Evolutionary conservation across 2,888 invertebrate genomes (phyloP), one percentile per base, ranked within the genome.

Genomic region (Sussaba pulchella): DNA sequence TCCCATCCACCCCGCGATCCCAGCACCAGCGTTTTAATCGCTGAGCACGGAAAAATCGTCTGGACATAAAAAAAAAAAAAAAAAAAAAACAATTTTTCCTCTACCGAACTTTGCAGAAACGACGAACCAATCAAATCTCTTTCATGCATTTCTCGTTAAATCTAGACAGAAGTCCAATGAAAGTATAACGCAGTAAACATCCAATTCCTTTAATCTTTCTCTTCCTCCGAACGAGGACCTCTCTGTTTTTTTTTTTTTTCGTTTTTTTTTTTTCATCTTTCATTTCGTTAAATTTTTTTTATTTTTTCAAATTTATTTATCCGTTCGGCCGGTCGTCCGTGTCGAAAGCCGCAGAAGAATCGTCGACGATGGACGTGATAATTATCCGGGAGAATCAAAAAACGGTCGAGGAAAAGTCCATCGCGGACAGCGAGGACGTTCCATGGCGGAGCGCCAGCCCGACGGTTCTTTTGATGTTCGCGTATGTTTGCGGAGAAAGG

Each of bases 351-450:
- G 85, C 87, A 88, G n/a, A 88, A 90, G 87, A 86, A 87, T 85
- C 83, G 71, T 77, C 72, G 52, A 78, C 54, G 85, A 90, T 88
- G 81, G 89, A 90, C 89, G 84, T 87, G 83, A 87, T 88, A 89
- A 91, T 91, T 89, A 89, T 87, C 83, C 84, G 86, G 84, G 84
- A 86, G 52, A 73, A 86, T 86, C 84, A 85, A 88, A 87, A 87
- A 87, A 88, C 86, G 81, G 83, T 83, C 80, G 85, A 78, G 78
- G 79, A 78, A 73, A 54, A 47, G 82, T 82, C 82, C 78, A 89
- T 88, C 87, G 87, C 86, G 83, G 76, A 67, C 43, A 57, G 31
- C 66, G 39, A 59, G 21, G 50, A 21, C 75, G 24, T 75, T 76
- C 66, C 54, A 59, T 24, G 39, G 24, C 19, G 39, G 36, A 12